Base-by-base conservation (phyloP, 1,140 invertebrate species). In the Penaeus vannamei region DNA sequence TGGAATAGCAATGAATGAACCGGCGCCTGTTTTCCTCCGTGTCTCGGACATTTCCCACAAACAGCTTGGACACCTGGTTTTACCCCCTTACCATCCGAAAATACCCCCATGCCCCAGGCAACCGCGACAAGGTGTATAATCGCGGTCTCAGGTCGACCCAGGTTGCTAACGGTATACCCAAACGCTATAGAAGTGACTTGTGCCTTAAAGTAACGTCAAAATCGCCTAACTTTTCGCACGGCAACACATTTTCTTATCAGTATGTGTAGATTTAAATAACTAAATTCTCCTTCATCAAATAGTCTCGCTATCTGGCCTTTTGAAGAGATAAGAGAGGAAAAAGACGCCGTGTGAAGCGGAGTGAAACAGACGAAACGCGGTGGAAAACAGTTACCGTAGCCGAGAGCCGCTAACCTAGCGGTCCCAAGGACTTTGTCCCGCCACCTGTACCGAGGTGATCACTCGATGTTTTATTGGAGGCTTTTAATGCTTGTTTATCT, bases 351-450 rank as follows among this genome's bases (percentile, higher is more conserved):
- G 23, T 84, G 69, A 84, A 85, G 76, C 79, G 79, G 53, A 72
- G 84, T 84, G 84, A 90, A 85, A 85, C 20, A 42, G 26, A 66
- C 88, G 88, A 90, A 90, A 66, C 64, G n/a, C 42, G 72, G 76
- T 66, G 88, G 84, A 76, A 90, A 80, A 69, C 36, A 10, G 69
- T 23, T 64, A 59, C 46, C 29, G 84, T 61, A 84, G 69, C 72
- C 86, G 42, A 59, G 88, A 85, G 66, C 88, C 88, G 88, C 88
- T 90, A 90, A 66, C 42, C 88, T 90, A 90, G 88, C 88, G 88
- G 88, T 90, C 84, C 84, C 88, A 90, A 90, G 88, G 88, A 89
- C 88, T 85, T 85, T 90, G 88, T 90, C 84, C 88, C 88, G 80
- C 80, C 80, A 88, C 86, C 81, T 72, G 80, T 69, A 32, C n/a